Evolutionary conservation across 1,140 invertebrate genomes (phyloP), one percentile per base, ranked within the genome.

Genomic region (Caenorhabditis inopinata): DNA sequence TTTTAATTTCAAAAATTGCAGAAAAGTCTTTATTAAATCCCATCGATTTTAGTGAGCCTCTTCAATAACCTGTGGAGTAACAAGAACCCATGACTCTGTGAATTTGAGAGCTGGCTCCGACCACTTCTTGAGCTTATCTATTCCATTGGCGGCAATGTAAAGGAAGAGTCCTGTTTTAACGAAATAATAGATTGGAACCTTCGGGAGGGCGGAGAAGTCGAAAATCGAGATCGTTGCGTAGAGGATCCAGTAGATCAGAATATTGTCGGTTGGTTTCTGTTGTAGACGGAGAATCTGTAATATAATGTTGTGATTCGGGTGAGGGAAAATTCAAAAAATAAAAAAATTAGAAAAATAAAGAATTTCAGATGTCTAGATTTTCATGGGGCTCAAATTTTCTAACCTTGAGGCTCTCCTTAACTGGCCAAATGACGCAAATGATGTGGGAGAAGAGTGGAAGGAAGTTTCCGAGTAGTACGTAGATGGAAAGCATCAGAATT

Each of bases 161-260:
- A 68, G 11, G 58, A 68, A 68, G n/a, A 68, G 32, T 1, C 32
- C 58, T 29, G 32, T 68, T n/a, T 68, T 68, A 25, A 32, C 58
- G 32, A 68, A 68, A n/a, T 68, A 68, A 25, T 68, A 68, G 58
- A 68, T n/a, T 23, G 58, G 58, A 12, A 68, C 12, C 9, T 18
- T 18, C 1, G 58, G 58, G 23, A 68, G 58, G 9, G 58, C 25
- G 0, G 58, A 68, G 32, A 21, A 68, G 32, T 68, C 58, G n/a
- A 68, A 68, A 42, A 68, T 16, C 7, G 58, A 68, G 32, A 68
- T 32, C 11, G 38, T 38, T 11, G 58, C 29, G 32, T 68, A 68
- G 58, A 68, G 32, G n/a, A 38, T 68, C 58, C 58, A 68, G 18
- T 68, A 68, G 58, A 68, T 29, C 12, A 68, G 58, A 68, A 68